Evolutionary conservation across 1,140 invertebrate genomes (phyloP).

Genomic region (Drosophila bocki): DNA sequence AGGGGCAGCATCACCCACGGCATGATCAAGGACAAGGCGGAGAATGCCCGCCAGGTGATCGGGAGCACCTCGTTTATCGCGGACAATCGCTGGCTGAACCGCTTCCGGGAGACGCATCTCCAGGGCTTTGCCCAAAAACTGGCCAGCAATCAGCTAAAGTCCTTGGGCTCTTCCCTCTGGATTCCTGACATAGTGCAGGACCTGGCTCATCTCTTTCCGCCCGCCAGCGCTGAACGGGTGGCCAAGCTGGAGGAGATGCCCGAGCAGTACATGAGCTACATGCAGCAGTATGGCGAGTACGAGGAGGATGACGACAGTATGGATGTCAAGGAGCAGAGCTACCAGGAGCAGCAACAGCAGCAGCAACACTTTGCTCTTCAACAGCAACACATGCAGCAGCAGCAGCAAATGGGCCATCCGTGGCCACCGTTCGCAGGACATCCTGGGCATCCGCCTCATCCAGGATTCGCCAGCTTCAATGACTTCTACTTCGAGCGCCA

Average conservation of each 20-base stretch:
- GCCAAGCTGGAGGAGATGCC: constrained; percentile 80
- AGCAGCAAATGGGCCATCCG: constrained; percentile 53
- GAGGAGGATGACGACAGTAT: constrained; percentile 80
- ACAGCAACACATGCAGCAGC: constrained; percentile 65
- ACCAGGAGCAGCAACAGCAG: constrained; percentile 71
- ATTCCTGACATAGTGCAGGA: constrained; percentile 81
- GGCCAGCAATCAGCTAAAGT: constrained; percentile 74
- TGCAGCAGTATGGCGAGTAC: constrained; percentile 82
- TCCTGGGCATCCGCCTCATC: constrained; percentile 55
- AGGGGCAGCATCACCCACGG: constrained; percentile 81
- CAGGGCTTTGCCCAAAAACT: constrained; percentile 80
- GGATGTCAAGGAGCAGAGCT: constrained; percentile 70
- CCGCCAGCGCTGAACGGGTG: constrained; percentile 75
- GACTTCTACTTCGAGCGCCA: constrained; percentile 74
- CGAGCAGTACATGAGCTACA: constrained; percentile 78
- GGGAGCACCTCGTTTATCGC: constrained; percentile 75
- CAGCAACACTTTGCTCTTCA: constrained; percentile 66
- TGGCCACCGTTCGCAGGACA: constrained; percentile 63
- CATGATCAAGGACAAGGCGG: constrained; percentile 83
- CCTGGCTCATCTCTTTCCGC: constrained; percentile 74
- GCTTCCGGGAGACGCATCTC: constrained; percentile 77
- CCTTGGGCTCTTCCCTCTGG: constrained; percentile 74
- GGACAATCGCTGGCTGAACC: constrained; percentile 82
- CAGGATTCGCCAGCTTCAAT: constrained; percentile 63
- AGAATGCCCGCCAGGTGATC: constrained; percentile 71